Base-by-base conservation (phyloP, 2,888 invertebrate genomes). In the Oscheius sp. region DNA sequence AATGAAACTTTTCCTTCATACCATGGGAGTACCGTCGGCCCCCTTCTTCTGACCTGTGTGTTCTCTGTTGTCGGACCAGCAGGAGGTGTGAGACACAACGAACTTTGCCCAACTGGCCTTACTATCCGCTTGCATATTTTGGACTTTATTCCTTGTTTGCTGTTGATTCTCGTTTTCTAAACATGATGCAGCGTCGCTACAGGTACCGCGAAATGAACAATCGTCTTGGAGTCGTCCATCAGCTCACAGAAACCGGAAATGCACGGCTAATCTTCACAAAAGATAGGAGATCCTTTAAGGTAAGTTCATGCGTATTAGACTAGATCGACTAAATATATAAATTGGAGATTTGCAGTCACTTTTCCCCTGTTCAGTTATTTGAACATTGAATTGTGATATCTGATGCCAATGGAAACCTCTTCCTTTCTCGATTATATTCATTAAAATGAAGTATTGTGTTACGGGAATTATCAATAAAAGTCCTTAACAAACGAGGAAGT, bases 191-290 rank as follows among this genome's bases (percentile, higher is more conserved):
- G 52, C 66, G 66, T 52, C 66, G 66, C 66, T 66, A 66, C 52
- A 66, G 66, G 66, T 66, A 66, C 52, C 52, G 52, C 49, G 52
- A 66, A 16, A 66, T 66, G 66, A 66, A 66, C 27, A 66, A 66
- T 35, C 66, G 66, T 27, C 66, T 66, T 52, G 66, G 66, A 66
- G 52, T 66, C 29, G 29, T 66, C 52, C 52, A 66, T 35, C 66
- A 66, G 18, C 25, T 66, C 35, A 49, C 66, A 9, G 66, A 66
- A 35, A 52, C 29, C 27, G 66, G 66, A 25, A 66, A 66, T 21
- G 66, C 66, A 27, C 66, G 66, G 29, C 66, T 66, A 25, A 66
- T 66, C 18, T 66, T 66, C 29, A 66, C 49, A 16, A 66, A 66
- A 35, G 66, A 66, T 27, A 25, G 52, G n/a, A 13, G 29, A 9